Evolutionary conservation across 2,113 vertebrate genomes (phyloP).

Genomic region (Empidonax alnorum): DNA sequence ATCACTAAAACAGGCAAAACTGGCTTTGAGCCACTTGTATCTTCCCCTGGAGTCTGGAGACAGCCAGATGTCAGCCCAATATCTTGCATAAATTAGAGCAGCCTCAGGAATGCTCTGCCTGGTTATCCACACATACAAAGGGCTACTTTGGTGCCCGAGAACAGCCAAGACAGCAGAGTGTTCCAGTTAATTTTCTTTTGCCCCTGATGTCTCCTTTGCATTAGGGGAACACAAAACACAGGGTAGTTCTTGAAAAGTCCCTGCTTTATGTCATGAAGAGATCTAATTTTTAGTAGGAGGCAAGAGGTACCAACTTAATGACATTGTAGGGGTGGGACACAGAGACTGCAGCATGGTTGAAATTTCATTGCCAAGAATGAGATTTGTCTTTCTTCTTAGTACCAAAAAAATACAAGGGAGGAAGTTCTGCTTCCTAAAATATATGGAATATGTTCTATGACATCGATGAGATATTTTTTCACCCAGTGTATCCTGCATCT

Average conservation of each 20-base stretch:
- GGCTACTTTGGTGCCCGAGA: not conserved
- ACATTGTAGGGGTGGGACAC: not conserved
- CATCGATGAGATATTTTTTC: not conserved
- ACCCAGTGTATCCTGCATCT: not conserved
- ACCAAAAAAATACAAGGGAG: not conserved
- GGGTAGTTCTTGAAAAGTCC: not conserved
- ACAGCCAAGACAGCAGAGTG: not conserved
- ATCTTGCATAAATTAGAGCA: not conserved
- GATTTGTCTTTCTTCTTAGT: not conserved
- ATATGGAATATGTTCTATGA: not conserved
- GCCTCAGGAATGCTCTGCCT: not conserved
- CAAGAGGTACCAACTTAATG: not conserved
- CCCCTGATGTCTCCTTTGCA: not conserved
- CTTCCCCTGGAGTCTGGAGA: conserved; percentile 6
- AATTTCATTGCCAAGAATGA: not conserved
- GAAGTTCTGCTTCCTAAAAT: not conserved
- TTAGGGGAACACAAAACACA: not conserved
- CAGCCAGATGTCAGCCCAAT: conserved; percentile 39
- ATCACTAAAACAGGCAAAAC: conserved; percentile 9
- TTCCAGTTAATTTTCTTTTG: not conserved
- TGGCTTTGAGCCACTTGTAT: conserved; percentile 22
- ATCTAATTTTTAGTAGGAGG: not conserved
- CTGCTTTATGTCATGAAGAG: not conserved
- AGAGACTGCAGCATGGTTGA: not conserved
- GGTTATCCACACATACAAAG: not conserved